Percentiles rank a stretch among this genome's conserved stretches.
Evolutionary conservation across 2,888 invertebrate genomes (phyloP).

Genomic region (Ganaspis brasiliensis): DNA sequence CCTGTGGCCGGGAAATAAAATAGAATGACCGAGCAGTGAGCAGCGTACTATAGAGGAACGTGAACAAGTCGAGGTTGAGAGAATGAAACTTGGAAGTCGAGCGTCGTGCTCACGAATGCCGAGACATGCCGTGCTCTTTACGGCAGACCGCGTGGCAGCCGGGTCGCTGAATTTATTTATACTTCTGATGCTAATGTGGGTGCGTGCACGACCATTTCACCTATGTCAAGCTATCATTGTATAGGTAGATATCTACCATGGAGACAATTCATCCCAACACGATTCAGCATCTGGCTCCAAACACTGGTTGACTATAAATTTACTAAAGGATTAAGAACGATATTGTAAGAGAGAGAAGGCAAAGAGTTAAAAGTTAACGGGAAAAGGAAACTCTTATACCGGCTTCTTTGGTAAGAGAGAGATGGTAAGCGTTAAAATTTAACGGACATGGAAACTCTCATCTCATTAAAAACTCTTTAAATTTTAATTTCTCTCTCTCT

Average conservation of each 20-base stretch:
- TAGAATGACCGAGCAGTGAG: conserved; percentile 35
- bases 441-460: no score
- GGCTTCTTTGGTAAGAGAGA: no score
- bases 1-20: conserved; percentile 65
- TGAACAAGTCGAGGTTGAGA: conserved; percentile 18
- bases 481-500: no score
- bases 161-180: conserved; percentile 76
- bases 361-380: no score
- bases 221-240: conserved; percentile 15
- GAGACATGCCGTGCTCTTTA: conserved; percentile 65
- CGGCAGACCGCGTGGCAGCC: conserved; percentile 80
- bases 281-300: no score
- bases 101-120: conserved; percentile 34
- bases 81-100: conserved; percentile 40
- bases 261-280: conserved; percentile 23
- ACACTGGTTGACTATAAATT: no score
- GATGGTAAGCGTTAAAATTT: no score
- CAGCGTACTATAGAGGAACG: conserved; percentile 4
- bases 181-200: conserved; percentile 50
- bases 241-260: conserved; percentile 21
- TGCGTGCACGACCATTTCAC: conserved; percentile 34
- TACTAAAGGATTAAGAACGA: no score
- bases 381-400: no score
- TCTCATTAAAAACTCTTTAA: no score
- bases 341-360: no score